These are phyloP conservation scores for Arge pagana DNA, from an alignment of 2,888 invertebrate genomes.

Conservation along the genomic window DNA sequence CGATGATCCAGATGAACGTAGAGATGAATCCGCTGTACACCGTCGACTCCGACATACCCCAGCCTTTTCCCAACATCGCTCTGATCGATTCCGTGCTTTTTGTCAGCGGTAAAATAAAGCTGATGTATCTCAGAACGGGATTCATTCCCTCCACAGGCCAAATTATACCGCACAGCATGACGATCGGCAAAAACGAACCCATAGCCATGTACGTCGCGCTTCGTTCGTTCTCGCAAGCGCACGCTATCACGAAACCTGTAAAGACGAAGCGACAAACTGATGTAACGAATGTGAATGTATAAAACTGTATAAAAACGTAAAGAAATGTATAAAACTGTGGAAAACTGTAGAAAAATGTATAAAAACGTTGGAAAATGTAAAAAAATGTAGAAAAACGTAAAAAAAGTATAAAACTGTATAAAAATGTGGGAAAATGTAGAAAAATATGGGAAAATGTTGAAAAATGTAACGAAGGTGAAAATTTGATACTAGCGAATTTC, in stretches of 20 bases:
- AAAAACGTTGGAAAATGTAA: background rate
- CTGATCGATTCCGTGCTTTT: conserved; percentile 86
- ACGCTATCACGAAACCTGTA: conserved; percentile 80
- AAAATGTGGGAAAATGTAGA: no score
- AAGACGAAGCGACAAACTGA: no score
- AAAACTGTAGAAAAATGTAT: background rate
- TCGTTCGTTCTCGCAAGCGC: conserved; percentile 78
- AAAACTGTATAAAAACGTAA: conserved; percentile 4
- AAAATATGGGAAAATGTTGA: no score
- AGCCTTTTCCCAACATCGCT: conserved; percentile 83
- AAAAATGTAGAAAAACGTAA: background rate
- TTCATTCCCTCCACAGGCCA: conserved; percentile 97
- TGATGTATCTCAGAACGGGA: conserved; percentile 69
- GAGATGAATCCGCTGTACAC: conserved; percentile 85
- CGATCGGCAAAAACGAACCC: conserved; percentile 84
- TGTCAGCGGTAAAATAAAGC: conserved; percentile 81
- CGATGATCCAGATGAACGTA: conserved; percentile 76
- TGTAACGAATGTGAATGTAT: conserved; percentile 11
- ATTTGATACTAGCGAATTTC: no score
- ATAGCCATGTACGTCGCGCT: conserved; percentile 85
- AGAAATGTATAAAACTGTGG: background rate
- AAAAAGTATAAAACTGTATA: background rate
- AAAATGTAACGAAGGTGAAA: no score
- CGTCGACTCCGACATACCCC: conserved; percentile 71
- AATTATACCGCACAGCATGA: conserved; percentile 86